Evolutionary conservation across 2,888 invertebrate genomes (phyloP), one percentile per base, ranked within the genome.

Genomic region (Euzetes globulus): DNA sequence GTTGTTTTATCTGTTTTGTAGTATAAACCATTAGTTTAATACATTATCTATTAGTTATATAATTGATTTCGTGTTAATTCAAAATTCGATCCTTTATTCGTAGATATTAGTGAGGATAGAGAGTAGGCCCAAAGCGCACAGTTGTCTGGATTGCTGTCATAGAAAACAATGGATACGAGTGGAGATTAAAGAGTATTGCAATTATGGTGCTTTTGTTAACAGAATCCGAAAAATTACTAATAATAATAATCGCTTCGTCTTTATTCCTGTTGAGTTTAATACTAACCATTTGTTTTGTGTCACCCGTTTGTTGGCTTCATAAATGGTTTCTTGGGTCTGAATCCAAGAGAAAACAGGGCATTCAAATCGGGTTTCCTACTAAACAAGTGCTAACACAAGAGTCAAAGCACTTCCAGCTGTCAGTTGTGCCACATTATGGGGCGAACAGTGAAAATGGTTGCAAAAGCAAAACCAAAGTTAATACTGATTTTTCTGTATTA

Each of bases 361-460:
- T 73, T 33, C 33, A 73, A 50, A 52, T 63, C 7, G 22, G 65
- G 25, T 63, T 45, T 45, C 72, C 72, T 3, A 58, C 60, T 5
- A 60, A 75, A 60, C 71, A 55, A 33, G 19, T 71, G 27, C 22
- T 72, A 41, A 65, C 52, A 11, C 55, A 60, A 15, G 76, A 76
- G 63, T 76, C 76, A 13, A 72, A 76, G 37, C 76, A 75, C 71
- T 76, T 76, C 70, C 75, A 75, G 58, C 72, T 76, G 27, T 75
- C 75, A 37, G 72, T 76, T 63, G 75, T 76, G 1, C 74, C 76
- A n/a, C 55, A 72, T 19, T 76, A 76, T 72, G 76, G 76, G 52
- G 41, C 52, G 37, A 58, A 65, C 52, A 11, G 25, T 47, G 50
- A 50, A 71, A 68, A 2, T 65, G 41, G 25, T 22, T 29, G 25